Evolutionary conservation across 1,140 invertebrate genomes (phyloP).

Genomic region (Trichonephila clavipes): DNA sequence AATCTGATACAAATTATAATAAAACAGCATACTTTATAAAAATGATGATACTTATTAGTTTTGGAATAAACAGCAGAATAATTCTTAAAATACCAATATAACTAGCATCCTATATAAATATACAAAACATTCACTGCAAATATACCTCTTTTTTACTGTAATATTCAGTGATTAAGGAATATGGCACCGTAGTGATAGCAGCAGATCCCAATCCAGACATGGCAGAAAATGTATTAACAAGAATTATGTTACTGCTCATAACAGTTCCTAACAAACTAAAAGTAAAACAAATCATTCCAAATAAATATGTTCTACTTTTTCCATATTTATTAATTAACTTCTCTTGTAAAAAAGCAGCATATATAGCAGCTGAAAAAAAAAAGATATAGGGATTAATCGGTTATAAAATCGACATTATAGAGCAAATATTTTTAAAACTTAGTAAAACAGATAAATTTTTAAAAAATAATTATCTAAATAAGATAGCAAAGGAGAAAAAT

Average conservation of each 20-base stretch:
- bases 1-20: too few species aligned
- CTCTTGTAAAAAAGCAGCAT: conserved; percentile 81
- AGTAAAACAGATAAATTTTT: too few species aligned
- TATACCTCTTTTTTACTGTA: conserved; percentile 81
- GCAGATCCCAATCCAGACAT: conserved; percentile 82
- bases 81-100: too few species aligned
- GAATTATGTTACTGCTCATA: conserved; percentile 79
- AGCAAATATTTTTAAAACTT: too few species aligned
- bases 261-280: conserved; percentile 81
- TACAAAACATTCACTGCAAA: not conserved
- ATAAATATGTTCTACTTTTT: conserved; percentile 80
- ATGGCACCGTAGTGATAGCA: conserved; percentile 82
- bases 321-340: conserved; percentile 80
- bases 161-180: conserved; percentile 82
- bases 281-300: conserved; percentile 81
- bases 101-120: too few species aligned
- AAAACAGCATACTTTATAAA: too few species aligned
- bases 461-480: too few species aligned
- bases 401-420: not conserved
- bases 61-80: too few species aligned
- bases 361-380: conserved; percentile 80
- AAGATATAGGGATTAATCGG: not conserved
- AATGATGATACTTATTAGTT: too few species aligned
- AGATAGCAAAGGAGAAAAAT: too few species aligned
- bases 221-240: conserved; percentile 81